Evolutionary conservation across 2,888 invertebrate genomes (phyloP), one percentile per base, ranked within the genome.

Genomic region (Noctua pronuba): DNA sequence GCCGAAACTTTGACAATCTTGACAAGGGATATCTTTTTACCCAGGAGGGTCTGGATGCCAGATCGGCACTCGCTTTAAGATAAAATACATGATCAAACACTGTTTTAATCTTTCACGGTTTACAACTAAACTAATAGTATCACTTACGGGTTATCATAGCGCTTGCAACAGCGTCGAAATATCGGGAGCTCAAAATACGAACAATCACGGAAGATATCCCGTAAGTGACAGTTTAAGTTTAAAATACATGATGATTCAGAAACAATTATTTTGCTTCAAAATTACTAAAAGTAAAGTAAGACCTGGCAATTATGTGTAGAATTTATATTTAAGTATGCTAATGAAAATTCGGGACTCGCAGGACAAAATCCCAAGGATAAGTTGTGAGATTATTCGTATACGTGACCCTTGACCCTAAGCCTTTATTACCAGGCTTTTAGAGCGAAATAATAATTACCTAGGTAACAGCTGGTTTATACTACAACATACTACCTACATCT

Each of bases 371-470:
- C n/a, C 41, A 41, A 11, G 21, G 31, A 4, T 78, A 62, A 31
- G 38, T 76, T 28, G 24, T 46, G 35, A 60, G 24, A 38, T 24
- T 75, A 31, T 21, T 5, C 18, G 28, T 60, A 13, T 24, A 60
- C 38, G 24, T 77, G 31, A 64, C 79, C 78, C 49, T 62, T 52
- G 52, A 78, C 79, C 44, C 28, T 38, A 46, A 35, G 24, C 24
- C 55, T 67, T 55, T 76, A 52, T 44, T 76, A 55, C n/a, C 24
- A 80, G 21, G 35, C 3, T 52, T 46, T 70, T 28, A 28, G 18
- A 28, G 7, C 18, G 11, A 80, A 52, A 80, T 52, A 77, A 62
- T 80, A 80, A 58, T 28, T 31, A 68, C 31, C 38, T 62, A 24
- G 18, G 62, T 75, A 64, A 52, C 41, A 77, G 62, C 31, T 62